Conservation (phyloP, 1,140 invertebrate genomes). For the Oppia nitens region DNA sequence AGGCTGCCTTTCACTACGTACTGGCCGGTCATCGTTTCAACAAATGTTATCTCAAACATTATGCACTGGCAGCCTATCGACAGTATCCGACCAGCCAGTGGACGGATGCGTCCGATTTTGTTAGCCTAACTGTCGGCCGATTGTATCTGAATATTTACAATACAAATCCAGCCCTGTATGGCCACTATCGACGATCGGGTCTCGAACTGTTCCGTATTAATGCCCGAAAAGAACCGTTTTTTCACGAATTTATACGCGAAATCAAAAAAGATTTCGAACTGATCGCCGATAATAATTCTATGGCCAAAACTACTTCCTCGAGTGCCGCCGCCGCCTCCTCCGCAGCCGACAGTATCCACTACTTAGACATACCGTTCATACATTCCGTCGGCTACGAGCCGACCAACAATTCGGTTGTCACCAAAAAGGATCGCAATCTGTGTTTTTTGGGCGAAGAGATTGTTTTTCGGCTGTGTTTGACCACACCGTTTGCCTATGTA, state of each 20-base stretch:
- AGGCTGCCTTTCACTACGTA: slow-evolving; percentile 94
- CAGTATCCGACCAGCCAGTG: slow-evolving; percentile 7
- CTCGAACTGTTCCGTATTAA: not conserved
- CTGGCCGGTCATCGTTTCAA: slow-evolving; percentile 75
- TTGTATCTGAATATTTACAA: slow-evolving; percentile 8
- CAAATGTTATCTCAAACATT: slow-evolving; percentile 73
- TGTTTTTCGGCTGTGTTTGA: slow-evolving; percentile 2
- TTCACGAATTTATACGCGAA: slow-evolving; percentile 13
- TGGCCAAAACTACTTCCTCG: not conserved
- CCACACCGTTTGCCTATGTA: not conserved
- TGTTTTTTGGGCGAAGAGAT: slow-evolving; percentile 14
- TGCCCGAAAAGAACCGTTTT: slow-evolving; percentile 13
- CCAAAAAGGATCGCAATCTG: not conserved
- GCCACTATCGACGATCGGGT: slow-evolving; percentile 2
- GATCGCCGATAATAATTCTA: not conserved
- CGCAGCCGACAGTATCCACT: too few species aligned
- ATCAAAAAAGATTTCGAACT: slow-evolving; percentile 9
- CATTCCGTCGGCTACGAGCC: not conserved
- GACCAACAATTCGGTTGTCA: not conserved
- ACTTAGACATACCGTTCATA: slow-evolving; percentile 9
- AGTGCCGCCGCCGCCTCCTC: not conserved
- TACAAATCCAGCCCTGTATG: not conserved
- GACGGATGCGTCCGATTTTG: slow-evolving; percentile 13
- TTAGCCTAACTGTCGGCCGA: slow-evolving; percentile 12
- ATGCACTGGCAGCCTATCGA: slow-evolving; percentile 68